These are phyloP conservation scores for Sarcophaga variegata DNA, from an alignment of 2,888 invertebrate species.

Conservation along the genomic window DNA sequence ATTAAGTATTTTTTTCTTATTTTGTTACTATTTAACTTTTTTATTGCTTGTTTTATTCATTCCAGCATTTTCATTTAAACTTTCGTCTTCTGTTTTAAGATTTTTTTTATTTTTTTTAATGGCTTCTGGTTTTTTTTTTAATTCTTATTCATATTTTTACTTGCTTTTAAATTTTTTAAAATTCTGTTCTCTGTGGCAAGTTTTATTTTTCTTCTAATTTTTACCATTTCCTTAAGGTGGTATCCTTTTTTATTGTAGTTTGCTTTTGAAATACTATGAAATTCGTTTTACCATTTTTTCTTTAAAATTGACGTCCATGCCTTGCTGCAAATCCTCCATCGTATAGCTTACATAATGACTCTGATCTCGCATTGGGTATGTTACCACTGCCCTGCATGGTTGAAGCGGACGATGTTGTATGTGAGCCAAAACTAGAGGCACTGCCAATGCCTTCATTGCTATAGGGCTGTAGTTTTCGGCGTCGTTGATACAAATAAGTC, in stretches of 20 bases:
- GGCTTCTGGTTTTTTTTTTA: constrained; percentile 32
- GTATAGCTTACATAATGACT: constrained; percentile 92
- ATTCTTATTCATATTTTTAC: constrained; percentile 27
- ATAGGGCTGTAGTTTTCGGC: constrained; percentile 82
- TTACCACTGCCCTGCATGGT: constrained; percentile 74
- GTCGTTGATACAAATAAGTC: constrained; percentile 93
- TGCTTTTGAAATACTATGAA: constrained; percentile 57
- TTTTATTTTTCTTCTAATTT: constrained; percentile 29
- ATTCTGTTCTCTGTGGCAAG: constrained; percentile 42
- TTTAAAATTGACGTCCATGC: constrained; percentile 79
- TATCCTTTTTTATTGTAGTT: constrained; percentile 42
- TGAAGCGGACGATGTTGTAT: constrained; percentile 74
- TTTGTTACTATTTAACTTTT: constrained; percentile 56
- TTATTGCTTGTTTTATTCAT: neutral
- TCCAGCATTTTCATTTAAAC: constrained; percentile 36
- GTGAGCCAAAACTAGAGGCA: constrained; percentile 72
- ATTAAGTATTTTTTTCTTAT: constrained; percentile 68
- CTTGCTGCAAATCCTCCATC: constrained; percentile 89
- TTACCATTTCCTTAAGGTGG: constrained; percentile 58
- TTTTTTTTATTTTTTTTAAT: constrained; percentile 8
- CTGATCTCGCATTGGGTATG: constrained; percentile 85
- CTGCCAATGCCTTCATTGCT: constrained; percentile 73
- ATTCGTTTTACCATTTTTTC: constrained; percentile 30
- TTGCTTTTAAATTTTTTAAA: constrained; percentile 42
- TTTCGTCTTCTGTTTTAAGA: constrained; percentile 32